Base-by-base conservation (phyloP, 2,888 invertebrate genomes). In the Alentia gelatinosa region DNA sequence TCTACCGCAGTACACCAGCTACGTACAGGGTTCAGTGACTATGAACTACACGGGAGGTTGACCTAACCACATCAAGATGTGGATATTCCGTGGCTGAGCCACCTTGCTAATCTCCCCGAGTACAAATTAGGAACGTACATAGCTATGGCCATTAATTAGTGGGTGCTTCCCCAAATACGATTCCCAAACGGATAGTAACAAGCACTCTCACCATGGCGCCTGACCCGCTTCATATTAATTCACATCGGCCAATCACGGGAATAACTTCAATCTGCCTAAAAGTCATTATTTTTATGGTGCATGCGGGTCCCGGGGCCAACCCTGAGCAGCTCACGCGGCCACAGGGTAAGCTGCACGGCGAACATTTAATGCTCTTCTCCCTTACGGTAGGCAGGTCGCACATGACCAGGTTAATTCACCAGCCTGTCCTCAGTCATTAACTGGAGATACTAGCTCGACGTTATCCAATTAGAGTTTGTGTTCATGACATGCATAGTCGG, bases 401-500 rank as follows among this genome's bases (percentile, higher is more conserved):
- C 37, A 39, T 39, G 79, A 26, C 37, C 79, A n/a, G 79, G 79
- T 79, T 79, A 79, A 79, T 79, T 79, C 79, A 35, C 79, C 37
- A 35, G 37, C 12, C 79, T 5, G 79, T 79, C 79, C 37, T 19
- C 79, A 79, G 79, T 79, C 79, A 79, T 79, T 79, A 79, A 35
- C 79, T 79, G 37, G 5, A 79, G 79, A 37, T 79, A 79, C 79
- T 23, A 35, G 79, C 79, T 26, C 37, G 37, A n/a, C 79, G 79
- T 79, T 79, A 79, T 79, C 79, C 79, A 79, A 79, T 79, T 79
- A 79, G 79, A 79, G 79, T 39, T 3, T 79, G 79, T 79, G 79
- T 37, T 79, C 79, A 33, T 79, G 79, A 79, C 79, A 79, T 79
- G 79, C 79, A 79, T 79, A 79, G 79, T 3, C 30, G 30, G 15